These are phyloP conservation scores for Galeopterus variegatus DNA, from an alignment of 2,113 vertebrate genomes.

Conservation along the genomic window DNA sequence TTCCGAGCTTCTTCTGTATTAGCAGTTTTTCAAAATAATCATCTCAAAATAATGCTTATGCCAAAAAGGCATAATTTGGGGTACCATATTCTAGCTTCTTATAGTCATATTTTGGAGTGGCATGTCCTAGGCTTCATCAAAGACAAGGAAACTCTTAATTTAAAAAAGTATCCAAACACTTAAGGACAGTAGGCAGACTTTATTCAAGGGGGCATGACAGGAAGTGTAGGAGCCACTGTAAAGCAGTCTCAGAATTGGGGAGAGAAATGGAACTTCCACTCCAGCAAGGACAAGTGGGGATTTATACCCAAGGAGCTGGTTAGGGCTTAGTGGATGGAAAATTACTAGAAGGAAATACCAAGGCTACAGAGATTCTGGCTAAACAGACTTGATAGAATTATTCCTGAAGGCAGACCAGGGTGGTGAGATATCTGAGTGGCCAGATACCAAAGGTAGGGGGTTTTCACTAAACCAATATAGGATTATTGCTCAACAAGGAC, in stretches of 20 bases:
- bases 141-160: background rate
- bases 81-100: background rate
- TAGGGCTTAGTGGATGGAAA: background rate
- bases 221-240: rapidly evolving
- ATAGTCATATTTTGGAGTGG: background rate
- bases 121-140: background rate
- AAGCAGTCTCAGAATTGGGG: background rate
- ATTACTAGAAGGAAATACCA: background rate
- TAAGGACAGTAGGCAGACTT: background rate
- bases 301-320: background rate
- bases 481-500: background rate
- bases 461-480: no score
- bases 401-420: background rate
- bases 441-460: no score
- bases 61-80: background rate
- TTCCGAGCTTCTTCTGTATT: background rate
- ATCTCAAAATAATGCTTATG: background rate
- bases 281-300: no score
- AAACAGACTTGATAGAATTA: background rate
- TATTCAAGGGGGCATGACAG: no score
- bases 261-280: background rate
- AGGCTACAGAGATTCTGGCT: background rate
- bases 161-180: background rate
- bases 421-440: no score
- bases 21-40: background rate